Base-by-base conservation (phyloP, 2,113 vertebrate genomes). In the Sander vitreus region DNA sequence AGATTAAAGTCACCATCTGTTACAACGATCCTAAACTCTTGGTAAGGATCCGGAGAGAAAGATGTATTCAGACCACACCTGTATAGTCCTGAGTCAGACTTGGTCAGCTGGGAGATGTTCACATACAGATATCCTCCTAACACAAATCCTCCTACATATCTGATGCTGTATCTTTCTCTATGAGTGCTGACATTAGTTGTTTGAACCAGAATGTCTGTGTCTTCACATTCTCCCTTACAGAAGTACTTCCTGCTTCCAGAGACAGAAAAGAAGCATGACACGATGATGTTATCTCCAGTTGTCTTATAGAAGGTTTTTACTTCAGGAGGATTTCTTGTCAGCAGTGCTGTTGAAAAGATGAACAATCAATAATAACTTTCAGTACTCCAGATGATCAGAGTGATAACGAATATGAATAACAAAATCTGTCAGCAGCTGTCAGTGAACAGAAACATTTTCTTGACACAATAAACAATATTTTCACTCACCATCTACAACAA, bases 31-130 rank as follows among this genome's bases (percentile, higher is more conserved):
- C 30, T 33, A 33, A 33, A 33, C 30, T 33, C 30, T 33, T 33
- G 30, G 30, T 33, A 33, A 33, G 30, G 30, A 33, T 33, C 30
- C 5, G 30, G 30, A 33, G 30, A 33, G 5, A 33, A 33, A 5
- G 30, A 33, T 33, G 30, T 33, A 5, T 33, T 33, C 8, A 51
- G 0, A 23, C 0, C 73, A 36, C 68, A 73, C 10, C 27, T 18
- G 43, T 83, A 83, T 14, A 1, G 39, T 21, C 80, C 80, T 15
- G 72, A 10, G 39, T 76, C 80, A 16, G 80, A 69, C 18, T 1
- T 57, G 36, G 7, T 50, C 80, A 82, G 48, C 1, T 54, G 15
- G 33, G 66, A 63, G 50, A 82, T 57, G 57, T 10, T 36, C 73
- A 76, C 80, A 36, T 6, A 16, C 65, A 82, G 2, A 72, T 1